Percentiles rank a stretch among this genome's conserved stretches.
Evolutionary conservation across 2,888 invertebrate species (phyloP).

Genomic region (Patella ulyssiponensis): DNA sequence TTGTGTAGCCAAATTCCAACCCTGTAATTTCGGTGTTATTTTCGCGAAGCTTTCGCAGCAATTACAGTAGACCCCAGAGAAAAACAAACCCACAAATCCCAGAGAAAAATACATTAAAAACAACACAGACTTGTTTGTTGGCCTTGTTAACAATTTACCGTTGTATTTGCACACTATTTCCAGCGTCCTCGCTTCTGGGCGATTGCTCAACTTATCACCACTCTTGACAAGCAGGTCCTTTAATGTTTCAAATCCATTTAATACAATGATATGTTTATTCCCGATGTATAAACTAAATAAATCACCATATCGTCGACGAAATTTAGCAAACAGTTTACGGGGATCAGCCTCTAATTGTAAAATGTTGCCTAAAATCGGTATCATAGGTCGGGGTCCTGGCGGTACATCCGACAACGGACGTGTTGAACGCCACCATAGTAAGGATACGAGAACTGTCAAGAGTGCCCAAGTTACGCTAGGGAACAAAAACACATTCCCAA

Average conservation of each 20-base stretch:
- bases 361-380: constrained; percentile 17
- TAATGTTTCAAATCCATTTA: constrained; percentile 15
- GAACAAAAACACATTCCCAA: no score
- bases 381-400: constrained; percentile 13
- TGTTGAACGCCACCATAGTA: constrained; percentile 5
- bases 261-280: constrained; percentile 8
- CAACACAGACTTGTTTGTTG: no score
- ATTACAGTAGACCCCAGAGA: no score
- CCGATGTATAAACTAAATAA: constrained; percentile 15
- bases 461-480: neutral
- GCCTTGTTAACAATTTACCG: neutral
- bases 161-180: neutral
- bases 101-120: no score
- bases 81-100: no score
- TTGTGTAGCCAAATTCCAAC: no score
- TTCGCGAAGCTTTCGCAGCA: no score
- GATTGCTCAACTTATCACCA: constrained; percentile 14
- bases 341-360: neutral
- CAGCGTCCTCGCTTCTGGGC: constrained; percentile 7
- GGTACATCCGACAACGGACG: constrained; percentile 10
- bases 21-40: no score
- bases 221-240: constrained; percentile 12
- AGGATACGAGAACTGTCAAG: neutral
- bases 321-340: neutral
- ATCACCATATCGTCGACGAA: constrained; percentile 12